A percentile compares a stretch with the other conserved stretches of the same genome.
These are phyloP conservation scores for Scomberomorus guttatus DNA, from an alignment of 2,797 vertebrate genomes.

Conservation along the genomic window DNA sequence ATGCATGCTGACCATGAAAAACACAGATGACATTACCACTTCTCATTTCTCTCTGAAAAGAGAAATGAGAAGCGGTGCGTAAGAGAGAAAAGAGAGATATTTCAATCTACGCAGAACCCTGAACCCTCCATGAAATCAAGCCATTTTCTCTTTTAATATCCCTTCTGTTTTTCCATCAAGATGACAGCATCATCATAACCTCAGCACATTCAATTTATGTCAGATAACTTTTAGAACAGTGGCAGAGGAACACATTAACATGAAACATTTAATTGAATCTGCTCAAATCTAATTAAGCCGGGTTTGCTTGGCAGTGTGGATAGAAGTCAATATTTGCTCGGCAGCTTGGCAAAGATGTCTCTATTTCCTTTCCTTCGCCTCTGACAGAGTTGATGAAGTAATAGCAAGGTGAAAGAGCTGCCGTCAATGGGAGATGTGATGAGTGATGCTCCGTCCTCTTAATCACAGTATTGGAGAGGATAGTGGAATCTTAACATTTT, in stretches of 20 bases:
- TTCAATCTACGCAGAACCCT: constrained; percentile 16
- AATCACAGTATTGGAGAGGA: constrained; percentile 48
- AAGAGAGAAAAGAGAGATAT: constrained; percentile 34
- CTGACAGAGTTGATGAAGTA: constrained; percentile 47
- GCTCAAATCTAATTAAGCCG: constrained; percentile 50
- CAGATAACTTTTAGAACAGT: constrained; percentile 40
- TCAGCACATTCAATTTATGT: constrained; percentile 47
- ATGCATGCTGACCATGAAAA: constrained; percentile 57
- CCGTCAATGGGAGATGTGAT: constrained; percentile 46
- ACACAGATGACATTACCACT: constrained; percentile 46
- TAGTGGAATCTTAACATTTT: constrained; percentile 47
- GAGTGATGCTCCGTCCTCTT: constrained; percentile 49
- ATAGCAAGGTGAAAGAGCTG: constrained; percentile 57
- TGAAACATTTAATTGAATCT: constrained; percentile 60
- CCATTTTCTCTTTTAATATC: constrained; percentile 27
- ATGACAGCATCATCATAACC: constrained; percentile 34
- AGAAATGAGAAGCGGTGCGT: constrained; percentile 26
- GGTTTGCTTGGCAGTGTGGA: constrained; percentile 47
- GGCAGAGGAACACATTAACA: constrained; percentile 53
- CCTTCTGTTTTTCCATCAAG: constrained; percentile 25
- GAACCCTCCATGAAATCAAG: constrained; percentile 35
- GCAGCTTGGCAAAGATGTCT: constrained; percentile 55
- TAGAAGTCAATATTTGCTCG: constrained; percentile 54
- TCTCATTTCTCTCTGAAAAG: no score
- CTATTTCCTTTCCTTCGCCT: constrained; percentile 33